Base-by-base conservation (phyloP, 2,113 vertebrate genomes). In the Oceanodroma tethys region DNA sequence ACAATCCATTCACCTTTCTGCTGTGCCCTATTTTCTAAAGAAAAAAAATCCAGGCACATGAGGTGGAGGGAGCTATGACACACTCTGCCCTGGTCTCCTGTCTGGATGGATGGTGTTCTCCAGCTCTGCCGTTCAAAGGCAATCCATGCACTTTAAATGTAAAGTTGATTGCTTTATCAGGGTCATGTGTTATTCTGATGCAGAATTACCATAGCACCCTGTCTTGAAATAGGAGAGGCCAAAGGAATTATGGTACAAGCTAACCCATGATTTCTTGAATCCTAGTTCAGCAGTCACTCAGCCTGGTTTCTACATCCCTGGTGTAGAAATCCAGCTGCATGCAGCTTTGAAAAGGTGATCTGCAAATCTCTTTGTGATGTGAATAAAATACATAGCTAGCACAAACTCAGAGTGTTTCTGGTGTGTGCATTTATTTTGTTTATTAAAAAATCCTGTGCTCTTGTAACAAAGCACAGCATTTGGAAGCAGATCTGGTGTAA, bases 361-460 rank as follows among this genome's bases (percentile, higher is more conserved):
- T 89, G 47, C 60, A 95, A 95, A 95, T 88, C 81, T 90, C 21
- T 90, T 90, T 95, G 72, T 83, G 68, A 92, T 67, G 65, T 63
- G 58, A 95, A 88, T 71, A 93, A 95, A 96, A 97, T 86, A 95
- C 93, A 96, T 78, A 97, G 6, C 88, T 74, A 86, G 73, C 73
- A 81, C 59, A 93, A 94, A 84, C 21, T 83, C 43, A 56, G 88
- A 80, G 65, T 67, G 53, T 92, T 93, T 88, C 81, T 95, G 47
- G 55, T 88, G 66, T 26, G 30, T 94, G 62, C 76, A 52, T 72
- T 93, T 94, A 86, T 91, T 95, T 92, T 97, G 91, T 88, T 96
- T 89, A 88, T 95, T 91, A 81, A 79, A 92, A 91, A 84, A 16
- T 65, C 47, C 53, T 88, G 92, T 50, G 63, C 13, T 82, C 10